These are phyloP conservation scores for Orchesella flavescens DNA, from an alignment of 2,888 invertebrate species.

Conservation along the genomic window DNA sequence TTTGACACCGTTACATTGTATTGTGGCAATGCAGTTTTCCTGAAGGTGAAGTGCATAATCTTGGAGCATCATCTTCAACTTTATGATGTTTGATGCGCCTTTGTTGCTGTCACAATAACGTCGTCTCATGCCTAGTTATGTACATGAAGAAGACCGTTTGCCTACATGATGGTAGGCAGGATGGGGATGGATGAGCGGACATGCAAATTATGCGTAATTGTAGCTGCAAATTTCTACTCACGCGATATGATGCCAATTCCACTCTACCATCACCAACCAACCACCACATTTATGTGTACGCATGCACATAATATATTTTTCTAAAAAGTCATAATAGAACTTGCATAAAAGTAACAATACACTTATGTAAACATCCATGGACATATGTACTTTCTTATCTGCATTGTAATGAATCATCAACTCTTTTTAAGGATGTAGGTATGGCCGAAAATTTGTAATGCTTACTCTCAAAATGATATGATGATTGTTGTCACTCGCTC, in stretches of 20 bases:
- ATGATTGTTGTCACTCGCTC: not conserved
- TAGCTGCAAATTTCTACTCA: constrained; percentile 2
- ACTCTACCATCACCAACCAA: too few relatives aligned
- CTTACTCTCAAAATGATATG: not conserved
- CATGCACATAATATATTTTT: too few relatives aligned
- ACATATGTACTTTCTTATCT: constrained; percentile 17
- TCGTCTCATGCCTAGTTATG: too few relatives aligned
- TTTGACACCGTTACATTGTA: not conserved
- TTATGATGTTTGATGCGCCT: not conserved
- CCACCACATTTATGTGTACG: too few relatives aligned
- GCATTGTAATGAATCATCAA: constrained; percentile 34
- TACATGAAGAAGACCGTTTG: not conserved
- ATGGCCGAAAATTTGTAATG: not conserved
- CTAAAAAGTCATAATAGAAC: constrained; percentile 3
- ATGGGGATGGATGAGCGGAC: constrained; percentile 33
- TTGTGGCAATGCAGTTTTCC: constrained; percentile 33
- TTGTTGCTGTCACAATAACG: constrained; percentile 12
- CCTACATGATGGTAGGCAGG: constrained; percentile 8
- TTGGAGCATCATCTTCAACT: constrained; percentile 24
- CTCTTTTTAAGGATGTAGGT: constrained; percentile 41
- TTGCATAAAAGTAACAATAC: constrained; percentile 33
- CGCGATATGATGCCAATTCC: too few relatives aligned
- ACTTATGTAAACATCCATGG: constrained; percentile 50
- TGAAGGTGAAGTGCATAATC: constrained; percentile 49
- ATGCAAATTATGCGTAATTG: constrained; percentile 45